Percentiles rank a stretch among this genome's conserved stretches.
phyloP scores from a whole-genome alignment of 1,140 invertebrate species.

The Dryas iulia region DNA sequence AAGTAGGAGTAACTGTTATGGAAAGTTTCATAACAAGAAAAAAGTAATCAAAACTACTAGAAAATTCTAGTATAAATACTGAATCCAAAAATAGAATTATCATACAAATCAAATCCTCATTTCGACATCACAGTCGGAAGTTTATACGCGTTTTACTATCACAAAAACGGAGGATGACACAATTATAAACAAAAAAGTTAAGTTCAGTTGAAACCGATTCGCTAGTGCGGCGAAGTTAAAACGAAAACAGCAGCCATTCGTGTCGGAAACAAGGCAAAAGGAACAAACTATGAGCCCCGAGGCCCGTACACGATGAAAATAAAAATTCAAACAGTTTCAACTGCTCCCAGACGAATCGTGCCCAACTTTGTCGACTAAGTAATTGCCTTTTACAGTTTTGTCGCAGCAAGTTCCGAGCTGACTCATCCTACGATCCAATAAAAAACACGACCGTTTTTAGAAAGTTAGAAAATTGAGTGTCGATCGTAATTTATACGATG shows the following conservation, averaged over 20 bases:
- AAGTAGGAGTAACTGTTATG: too few species aligned
- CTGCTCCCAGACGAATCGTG: slow-evolving; percentile 42
- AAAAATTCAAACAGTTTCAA: slow-evolving; percentile 38
- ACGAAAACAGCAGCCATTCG: slow-evolving; percentile 24
- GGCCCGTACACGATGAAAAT: slow-evolving; percentile 32
- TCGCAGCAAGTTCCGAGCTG: slow-evolving; percentile 54
- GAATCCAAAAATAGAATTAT: too few species aligned
- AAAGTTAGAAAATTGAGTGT: slow-evolving; percentile 22
- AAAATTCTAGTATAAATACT: too few species aligned
- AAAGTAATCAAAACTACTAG: too few species aligned
- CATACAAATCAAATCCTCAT: not conserved
- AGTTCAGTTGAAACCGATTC: slow-evolving; percentile 13
- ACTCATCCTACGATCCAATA: slow-evolving; percentile 43
- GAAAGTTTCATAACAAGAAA: too few species aligned
- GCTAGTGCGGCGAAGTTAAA: slow-evolving; percentile 15
- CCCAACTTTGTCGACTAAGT: slow-evolving; percentile 53
- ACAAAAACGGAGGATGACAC: slow-evolving; percentile 3
- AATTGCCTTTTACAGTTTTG: slow-evolving; percentile 64
- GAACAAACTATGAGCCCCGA: slow-evolving; percentile 31
- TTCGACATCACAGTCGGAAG: not conserved
- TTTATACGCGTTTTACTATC: not conserved
- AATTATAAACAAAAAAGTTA: slow-evolving; percentile 13
- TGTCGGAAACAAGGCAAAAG: slow-evolving; percentile 28
- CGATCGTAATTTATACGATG: slow-evolving; percentile 16
- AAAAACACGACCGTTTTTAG: slow-evolving; percentile 15